Conservation (phyloP, 53 echinoderm and acorn worm species). For the Paracentrotus lividus region DNA sequence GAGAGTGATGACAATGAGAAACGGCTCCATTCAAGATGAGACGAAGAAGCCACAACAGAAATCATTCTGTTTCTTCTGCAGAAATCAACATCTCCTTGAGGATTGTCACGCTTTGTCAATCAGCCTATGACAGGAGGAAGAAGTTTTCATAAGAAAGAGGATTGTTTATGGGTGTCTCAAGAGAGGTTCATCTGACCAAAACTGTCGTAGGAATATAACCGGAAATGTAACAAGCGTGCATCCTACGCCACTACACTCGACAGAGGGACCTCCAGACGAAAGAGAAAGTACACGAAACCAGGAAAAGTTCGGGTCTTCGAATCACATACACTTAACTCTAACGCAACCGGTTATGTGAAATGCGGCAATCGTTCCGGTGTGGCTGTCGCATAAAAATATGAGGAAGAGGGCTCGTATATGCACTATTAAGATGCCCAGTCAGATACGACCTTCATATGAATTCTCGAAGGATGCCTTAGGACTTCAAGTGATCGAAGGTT, state of each 20-base stretch:
- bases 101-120: constrained; percentile 66
- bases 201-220: constrained; percentile 77
- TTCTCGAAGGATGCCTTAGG: neutral
- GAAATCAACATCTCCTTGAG: constrained; percentile 59
- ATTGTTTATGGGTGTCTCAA: constrained; percentile 76
- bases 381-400: neutral
- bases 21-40: neutral
- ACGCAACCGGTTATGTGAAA: neutral
- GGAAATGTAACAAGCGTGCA: constrained; percentile 69
- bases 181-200: constrained; percentile 72
- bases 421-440: neutral
- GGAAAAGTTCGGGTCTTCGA: neutral
- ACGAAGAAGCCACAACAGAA: neutral
- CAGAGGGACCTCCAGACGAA: no score
- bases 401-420: neutral
- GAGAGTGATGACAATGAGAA: neutral
- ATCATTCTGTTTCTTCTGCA: constrained; percentile 43
- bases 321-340: neutral
- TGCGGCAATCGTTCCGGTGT: neutral
- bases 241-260: constrained; percentile 81
- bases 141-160: constrained; percentile 58
- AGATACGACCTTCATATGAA: neutral
- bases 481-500: neutral
- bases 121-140: constrained; percentile 40
- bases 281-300: no score